These are phyloP conservation scores for Balaenoptera acutorostrata DNA, from an alignment of 2,113 vertebrate genomes.

Conservation along the genomic window DNA sequence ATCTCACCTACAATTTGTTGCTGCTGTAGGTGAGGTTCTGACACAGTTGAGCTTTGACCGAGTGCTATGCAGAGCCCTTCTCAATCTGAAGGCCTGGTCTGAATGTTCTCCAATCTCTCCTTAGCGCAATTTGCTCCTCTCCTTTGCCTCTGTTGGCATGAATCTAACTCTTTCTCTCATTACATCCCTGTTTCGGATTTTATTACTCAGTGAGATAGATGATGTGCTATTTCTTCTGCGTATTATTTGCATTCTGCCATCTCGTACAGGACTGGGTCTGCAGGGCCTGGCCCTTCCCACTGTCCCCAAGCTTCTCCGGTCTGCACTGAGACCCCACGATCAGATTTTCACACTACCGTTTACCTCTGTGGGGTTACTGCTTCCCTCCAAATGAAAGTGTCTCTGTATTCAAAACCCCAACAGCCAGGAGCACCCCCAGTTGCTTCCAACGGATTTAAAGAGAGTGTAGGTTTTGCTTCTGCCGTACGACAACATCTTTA, in stretches of 20 bases:
- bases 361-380: neutral
- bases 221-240: neutral
- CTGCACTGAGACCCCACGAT: neutral
- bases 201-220: neutral
- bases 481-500: neutral
- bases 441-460: neutral
- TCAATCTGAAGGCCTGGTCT: neutral
- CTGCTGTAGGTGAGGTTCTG: neutral
- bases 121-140: neutral
- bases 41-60: neutral
- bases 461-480: neutral
- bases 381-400: neutral
- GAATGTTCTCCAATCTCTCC: neutral
- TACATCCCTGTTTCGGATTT: neutral
- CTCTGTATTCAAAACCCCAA: neutral
- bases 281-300: no score
- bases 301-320: neutral
- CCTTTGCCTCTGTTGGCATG: neutral
- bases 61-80: neutral
- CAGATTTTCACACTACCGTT: neutral
- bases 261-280: neutral
- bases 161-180: neutral
- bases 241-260: neutral
- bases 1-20: neutral
- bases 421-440: neutral